Evolutionary conservation across 2,888 invertebrate species (phyloP).

Genomic region (Halictus ligatus): DNA sequence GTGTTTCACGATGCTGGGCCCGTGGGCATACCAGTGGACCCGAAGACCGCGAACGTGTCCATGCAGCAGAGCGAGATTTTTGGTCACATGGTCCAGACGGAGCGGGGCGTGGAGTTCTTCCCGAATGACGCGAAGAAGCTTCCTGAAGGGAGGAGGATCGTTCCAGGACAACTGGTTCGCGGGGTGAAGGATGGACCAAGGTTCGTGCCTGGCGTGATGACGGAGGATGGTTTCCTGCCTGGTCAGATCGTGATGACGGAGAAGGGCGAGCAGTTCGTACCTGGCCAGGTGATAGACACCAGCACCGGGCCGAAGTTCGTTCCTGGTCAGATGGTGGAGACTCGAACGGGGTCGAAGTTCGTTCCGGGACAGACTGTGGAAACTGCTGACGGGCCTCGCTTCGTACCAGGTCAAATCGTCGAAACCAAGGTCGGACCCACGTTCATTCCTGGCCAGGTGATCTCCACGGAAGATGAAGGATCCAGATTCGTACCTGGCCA

Average conservation of each 20-base stretch:
- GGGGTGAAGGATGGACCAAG: conserved; percentile 87
- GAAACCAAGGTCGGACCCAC: conserved; percentile 91
- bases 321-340: conserved; percentile 91
- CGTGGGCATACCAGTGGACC: conserved; percentile 86
- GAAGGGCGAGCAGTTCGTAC: conserved; percentile 89
- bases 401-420: conserved; percentile 92
- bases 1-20: conserved; percentile 86
- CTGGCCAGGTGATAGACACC: conserved; percentile 90
- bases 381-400: conserved; percentile 89
- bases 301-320: conserved; percentile 90
- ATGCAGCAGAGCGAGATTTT: conserved; percentile 85
- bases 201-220: conserved; percentile 90
- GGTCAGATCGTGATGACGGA: conserved; percentile 90
- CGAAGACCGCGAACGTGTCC: conserved; percentile 85
- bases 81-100: conserved; percentile 89
- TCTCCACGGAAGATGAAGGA: conserved; percentile 86
- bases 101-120: conserved; percentile 88
- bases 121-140: conserved; percentile 85
- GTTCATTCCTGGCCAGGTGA: conserved; percentile 92
- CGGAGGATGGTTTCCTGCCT: conserved; percentile 88
- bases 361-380: conserved; percentile 90
- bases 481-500: conserved; percentile 87
- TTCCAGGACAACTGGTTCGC: conserved; percentile 88
- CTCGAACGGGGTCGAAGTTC: conserved; percentile 88
- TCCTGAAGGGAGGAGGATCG: conserved; percentile 86